A percentile compares a stretch with the other conserved stretches of the same genome.
Conservation (phyloP, 2,888 invertebrate genomes). For the Nasonia oneida region DNA sequence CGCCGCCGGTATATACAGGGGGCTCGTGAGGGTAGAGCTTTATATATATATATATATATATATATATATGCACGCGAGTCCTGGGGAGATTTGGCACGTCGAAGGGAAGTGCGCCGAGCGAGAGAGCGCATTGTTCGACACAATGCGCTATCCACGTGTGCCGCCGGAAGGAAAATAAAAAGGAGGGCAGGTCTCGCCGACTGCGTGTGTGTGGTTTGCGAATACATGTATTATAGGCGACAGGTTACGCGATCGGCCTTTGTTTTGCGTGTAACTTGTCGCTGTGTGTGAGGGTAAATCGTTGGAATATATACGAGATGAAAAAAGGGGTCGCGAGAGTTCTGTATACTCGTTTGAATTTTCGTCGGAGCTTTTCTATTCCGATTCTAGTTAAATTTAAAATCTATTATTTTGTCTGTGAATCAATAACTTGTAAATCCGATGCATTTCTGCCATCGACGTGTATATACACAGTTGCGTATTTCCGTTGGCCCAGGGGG, state of each 20-base stretch:
- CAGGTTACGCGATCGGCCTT: not conserved
- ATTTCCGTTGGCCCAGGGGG: conserved; percentile 25
- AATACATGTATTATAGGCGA: not conserved
- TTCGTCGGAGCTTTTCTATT: no score
- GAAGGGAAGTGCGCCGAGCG: not conserved
- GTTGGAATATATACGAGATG: not conserved
- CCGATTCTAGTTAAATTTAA: no score
- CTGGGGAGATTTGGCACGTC: not conserved
- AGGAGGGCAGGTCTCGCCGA: conserved; percentile 5
- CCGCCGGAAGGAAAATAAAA: conserved; percentile 34
- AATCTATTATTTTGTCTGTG: no score
- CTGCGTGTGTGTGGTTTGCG: not conserved
- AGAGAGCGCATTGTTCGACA: conserved; percentile 14
- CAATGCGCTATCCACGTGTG: not conserved
- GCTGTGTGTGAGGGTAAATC: not conserved
- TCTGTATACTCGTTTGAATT: no score
- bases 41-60: not conserved
- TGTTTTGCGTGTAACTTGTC: not conserved
- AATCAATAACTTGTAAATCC: not conserved
- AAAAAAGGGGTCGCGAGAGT: no score
- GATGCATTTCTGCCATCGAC: not conserved
- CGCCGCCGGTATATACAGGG: conserved; percentile 48
- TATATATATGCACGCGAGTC: not conserved
- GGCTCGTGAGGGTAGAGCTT: conserved; percentile 60
- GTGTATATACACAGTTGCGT: not conserved